Conservation (phyloP, 2,888 invertebrate genomes). For the Anagyrus pseudococci region DNA sequence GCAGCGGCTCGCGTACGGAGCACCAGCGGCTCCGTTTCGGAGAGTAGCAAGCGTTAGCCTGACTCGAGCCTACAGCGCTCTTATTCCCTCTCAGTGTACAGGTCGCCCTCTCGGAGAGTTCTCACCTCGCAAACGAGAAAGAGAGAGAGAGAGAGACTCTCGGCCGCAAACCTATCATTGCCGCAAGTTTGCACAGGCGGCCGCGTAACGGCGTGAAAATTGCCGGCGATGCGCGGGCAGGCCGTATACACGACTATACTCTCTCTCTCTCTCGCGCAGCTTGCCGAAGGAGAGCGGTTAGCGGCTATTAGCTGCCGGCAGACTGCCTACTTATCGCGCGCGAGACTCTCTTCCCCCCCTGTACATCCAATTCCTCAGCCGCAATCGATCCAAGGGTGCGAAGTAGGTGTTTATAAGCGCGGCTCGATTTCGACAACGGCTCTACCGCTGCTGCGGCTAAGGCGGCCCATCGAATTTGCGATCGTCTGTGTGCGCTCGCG, state of each 20-base stretch:
- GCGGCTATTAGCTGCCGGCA: slow-evolving; percentile 16
- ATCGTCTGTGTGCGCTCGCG: too few relatives aligned
- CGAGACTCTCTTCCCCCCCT: not conserved
- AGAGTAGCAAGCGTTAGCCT: too few relatives aligned
- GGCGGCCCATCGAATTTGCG: too few relatives aligned
- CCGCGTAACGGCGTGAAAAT: slow-evolving; percentile 58
- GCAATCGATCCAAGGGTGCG: slow-evolving; percentile 42
- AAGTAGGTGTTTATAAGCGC: slow-evolving; percentile 28
- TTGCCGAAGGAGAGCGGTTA: slow-evolving; percentile 3
- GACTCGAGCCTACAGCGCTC: not conserved
- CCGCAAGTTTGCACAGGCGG: slow-evolving; percentile 56
- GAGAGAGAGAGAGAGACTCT: too few relatives aligned
- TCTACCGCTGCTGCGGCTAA: too few relatives aligned
- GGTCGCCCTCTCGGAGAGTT: slow-evolving; percentile 11
- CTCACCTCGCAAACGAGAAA: too few relatives aligned
- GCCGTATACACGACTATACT: slow-evolving; percentile 39
- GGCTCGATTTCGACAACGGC: too few relatives aligned
- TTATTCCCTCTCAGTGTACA: not conserved
- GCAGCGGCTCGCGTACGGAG: too few relatives aligned
- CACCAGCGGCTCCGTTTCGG: not conserved
- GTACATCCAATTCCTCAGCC: too few relatives aligned
- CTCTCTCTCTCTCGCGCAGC: slow-evolving; percentile 37
- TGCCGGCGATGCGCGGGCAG: slow-evolving; percentile 50
- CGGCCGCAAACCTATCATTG: slow-evolving; percentile 48
- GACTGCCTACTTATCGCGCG: slow-evolving; percentile 5